Conservation (phyloP, 2,888 invertebrate species). For the Campoplex capitator region DNA sequence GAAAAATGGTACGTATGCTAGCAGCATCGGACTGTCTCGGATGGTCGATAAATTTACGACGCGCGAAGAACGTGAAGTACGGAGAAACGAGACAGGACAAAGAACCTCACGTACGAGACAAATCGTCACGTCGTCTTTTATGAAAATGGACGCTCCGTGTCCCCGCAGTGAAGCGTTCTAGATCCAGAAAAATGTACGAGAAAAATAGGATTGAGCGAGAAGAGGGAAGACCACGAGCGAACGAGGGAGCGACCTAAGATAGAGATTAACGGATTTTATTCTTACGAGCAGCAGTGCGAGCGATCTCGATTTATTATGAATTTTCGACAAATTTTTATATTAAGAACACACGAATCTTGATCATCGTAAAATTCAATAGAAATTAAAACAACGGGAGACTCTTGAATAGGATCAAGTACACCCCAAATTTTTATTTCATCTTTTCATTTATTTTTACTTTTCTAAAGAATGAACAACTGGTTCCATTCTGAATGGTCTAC, state of each 20-base stretch:
- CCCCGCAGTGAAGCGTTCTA: slow-evolving; percentile 64
- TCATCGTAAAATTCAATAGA: background rate
- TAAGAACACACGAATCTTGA: background rate
- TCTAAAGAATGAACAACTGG: background rate
- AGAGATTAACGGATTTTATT: slow-evolving; percentile 44
- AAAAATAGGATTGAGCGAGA: slow-evolving; percentile 23
- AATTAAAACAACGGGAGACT: background rate
- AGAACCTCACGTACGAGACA: slow-evolving; percentile 73
- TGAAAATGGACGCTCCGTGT: slow-evolving; percentile 77
- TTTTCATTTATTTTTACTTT: background rate
- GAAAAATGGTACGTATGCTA: slow-evolving; percentile 46
- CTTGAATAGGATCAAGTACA: background rate
- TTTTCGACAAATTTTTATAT: background rate
- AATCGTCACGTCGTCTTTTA: slow-evolving; percentile 72
- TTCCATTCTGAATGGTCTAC: background rate
- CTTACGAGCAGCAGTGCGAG: slow-evolving; percentile 25
- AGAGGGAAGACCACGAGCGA: slow-evolving; percentile 19
- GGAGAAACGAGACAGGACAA: slow-evolving; percentile 60
- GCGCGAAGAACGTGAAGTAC: slow-evolving; percentile 27
- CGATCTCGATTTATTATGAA: background rate
- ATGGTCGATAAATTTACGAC: slow-evolving; percentile 62
- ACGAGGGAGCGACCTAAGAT: background rate
- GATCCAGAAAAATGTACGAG: slow-evolving; percentile 51
- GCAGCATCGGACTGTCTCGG: slow-evolving; percentile 49
- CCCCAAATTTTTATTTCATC: background rate